Evolutionary conservation across 1,140 invertebrate genomes (phyloP).

Genomic region (Drosophila miranda): DNA sequence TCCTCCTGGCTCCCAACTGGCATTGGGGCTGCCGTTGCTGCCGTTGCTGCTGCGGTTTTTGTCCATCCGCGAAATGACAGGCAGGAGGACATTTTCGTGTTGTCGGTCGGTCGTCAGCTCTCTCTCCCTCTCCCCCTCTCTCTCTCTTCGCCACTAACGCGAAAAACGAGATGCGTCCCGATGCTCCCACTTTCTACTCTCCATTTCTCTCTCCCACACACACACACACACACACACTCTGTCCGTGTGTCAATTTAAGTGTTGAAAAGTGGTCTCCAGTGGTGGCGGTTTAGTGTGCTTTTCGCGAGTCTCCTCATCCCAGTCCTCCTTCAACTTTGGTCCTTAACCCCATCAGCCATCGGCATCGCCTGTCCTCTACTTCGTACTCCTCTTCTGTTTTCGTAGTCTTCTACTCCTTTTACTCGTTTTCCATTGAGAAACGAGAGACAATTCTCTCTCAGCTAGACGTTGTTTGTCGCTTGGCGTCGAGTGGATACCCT

Average conservation of each 20-base stretch:
- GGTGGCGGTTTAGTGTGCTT: conserved; percentile 69
- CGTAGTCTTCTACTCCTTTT: background rate
- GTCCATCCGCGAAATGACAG: conserved; percentile 42
- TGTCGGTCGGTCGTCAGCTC: conserved; percentile 35
- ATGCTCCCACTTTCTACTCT: conserved; percentile 12
- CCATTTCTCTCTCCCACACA: conserved; percentile 11
- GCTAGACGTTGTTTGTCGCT: conserved; percentile 25
- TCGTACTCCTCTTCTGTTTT: background rate
- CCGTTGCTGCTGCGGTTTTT: conserved; percentile 39
- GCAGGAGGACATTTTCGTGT: conserved; percentile 49
- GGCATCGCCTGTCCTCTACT: too few species aligned
- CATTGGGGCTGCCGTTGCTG: background rate
- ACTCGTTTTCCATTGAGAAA: conserved; percentile 11
- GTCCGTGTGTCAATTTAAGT: conserved; percentile 72
- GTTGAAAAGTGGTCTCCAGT: conserved; percentile 79
- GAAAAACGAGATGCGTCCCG: conserved; percentile 38
- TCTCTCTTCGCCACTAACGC: conserved; percentile 41
- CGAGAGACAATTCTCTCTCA: conserved; percentile 24
- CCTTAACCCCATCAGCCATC: background rate
- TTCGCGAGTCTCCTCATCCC: conserved; percentile 30
- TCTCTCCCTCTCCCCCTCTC: too few species aligned
- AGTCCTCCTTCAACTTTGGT: background rate
- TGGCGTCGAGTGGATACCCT: background rate
- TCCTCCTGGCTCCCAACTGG: conserved; percentile 8
- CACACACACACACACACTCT: conserved; percentile 16